Base-by-base conservation (phyloP, 2,113 vertebrate species). In the Xiphias gladius region DNA sequence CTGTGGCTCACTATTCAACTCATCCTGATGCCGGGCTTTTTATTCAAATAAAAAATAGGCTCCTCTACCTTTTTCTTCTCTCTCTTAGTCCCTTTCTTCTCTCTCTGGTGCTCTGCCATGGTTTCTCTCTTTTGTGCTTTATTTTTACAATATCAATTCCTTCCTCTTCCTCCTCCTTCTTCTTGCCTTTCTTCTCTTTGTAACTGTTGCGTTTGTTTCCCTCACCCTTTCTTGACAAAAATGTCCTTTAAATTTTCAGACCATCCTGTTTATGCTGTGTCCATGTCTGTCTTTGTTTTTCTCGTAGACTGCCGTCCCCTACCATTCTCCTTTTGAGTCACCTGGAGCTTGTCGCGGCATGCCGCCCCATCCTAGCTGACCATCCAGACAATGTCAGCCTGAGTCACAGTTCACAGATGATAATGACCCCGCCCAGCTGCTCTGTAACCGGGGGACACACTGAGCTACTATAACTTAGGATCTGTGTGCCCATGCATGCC, bases 381-480 rank as follows among this genome's bases (percentile, higher is more conserved):
- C 86, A 80, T 89, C 81, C 81, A 69, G 74, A 86, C 78, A 41
- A 73, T 88, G 78, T 86, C 91, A 89, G 89, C 66, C 14, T 86
- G 86, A 82, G 87, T 65, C 87, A 81, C 52, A 87, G 85, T 91
- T 91, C 90, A 74, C 82, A 84, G 87, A 89, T 90, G 84, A 91
- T 91, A 86, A 89, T 92, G 83, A 91, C 81, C 83, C 57, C 17
- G 54, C 35, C 75, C 63, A 64, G 86, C 84, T 88, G 89, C 89
- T 86, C 65, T 65, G 79, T 58, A 82, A 77, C 63, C 72, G 37
- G 73, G 70, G 73, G 65, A 72, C 79, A 76, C 73, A 62, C 81
- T 37, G 73, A 67, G 71, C 73, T 71, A 32, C 54, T 85, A 43
- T 65, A 78, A 66, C 74, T 58, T 39, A 19, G 14, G 1, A 63